These are phyloP conservation scores for Spinibarbus caldwelli DNA, from an alignment of 2,797 vertebrate genomes.

Conservation along the genomic window DNA sequence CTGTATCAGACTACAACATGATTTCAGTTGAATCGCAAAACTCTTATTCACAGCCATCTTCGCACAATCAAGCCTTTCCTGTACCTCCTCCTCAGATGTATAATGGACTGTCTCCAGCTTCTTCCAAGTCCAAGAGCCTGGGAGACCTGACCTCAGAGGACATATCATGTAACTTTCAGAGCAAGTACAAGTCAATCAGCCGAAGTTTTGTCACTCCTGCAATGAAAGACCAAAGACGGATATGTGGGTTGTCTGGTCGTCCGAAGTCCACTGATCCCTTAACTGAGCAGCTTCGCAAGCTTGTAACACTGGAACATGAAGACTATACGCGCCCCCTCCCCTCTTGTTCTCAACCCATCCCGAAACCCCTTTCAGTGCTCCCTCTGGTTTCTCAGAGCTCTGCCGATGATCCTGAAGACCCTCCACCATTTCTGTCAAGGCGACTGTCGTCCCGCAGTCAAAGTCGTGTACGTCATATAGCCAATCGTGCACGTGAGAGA, in stretches of 20 bases:
- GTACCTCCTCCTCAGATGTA: conserved; percentile 56
- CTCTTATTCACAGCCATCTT: conserved; percentile 51
- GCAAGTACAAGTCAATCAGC: conserved; percentile 96
- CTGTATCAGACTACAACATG: conserved; percentile 63
- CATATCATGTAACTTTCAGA: conserved; percentile 96
- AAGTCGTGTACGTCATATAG: conserved; percentile 95
- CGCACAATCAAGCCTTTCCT: conserved; percentile 58
- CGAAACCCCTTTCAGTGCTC: conserved; percentile 57
- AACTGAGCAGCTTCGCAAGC: conserved; percentile 89
- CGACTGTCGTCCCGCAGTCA: conserved; percentile 95
- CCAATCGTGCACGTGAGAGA: conserved; percentile 91
- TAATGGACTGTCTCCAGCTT: conserved; percentile 54
- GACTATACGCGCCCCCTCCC: conserved; percentile 65
- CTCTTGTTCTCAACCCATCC: conserved; percentile 14
- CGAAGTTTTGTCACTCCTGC: conserved; percentile 88
- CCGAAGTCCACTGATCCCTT: conserved; percentile 84
- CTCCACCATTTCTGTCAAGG: conserved; percentile 84
- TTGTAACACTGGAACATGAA: conserved; percentile 88
- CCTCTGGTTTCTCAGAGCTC: conserved; percentile 33
- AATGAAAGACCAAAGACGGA: conserved; percentile 76
- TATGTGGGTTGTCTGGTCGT: conserved; percentile 62
- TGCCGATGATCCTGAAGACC: conserved; percentile 69
- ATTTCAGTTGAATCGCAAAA: conserved; percentile 59
- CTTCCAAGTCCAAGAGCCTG: conserved; percentile 92
- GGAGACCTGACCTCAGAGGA: conserved; percentile 98